Conservation (phyloP, 2,797 vertebrate genomes). For the Xiphorhynchus erythropygius region DNA sequence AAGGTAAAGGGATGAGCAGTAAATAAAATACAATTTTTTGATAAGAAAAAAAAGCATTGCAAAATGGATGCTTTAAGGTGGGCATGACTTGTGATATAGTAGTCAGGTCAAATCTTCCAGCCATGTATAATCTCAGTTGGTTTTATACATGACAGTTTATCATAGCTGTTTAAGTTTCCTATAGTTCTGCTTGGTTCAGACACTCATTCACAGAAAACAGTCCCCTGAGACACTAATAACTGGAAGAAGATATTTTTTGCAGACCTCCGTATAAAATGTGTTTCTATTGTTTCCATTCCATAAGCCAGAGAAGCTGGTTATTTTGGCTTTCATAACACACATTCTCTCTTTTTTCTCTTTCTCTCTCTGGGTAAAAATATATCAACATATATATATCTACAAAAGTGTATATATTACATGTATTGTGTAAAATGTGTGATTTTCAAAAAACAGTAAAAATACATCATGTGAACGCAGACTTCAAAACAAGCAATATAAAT, state of each 20-base stretch:
- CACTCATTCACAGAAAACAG: neutral
- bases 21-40: neutral
- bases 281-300: neutral
- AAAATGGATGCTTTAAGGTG: neutral
- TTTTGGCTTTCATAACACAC: neutral
- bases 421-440: neutral
- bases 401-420: neutral
- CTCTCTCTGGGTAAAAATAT: neutral
- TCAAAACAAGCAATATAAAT: neutral
- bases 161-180: neutral
- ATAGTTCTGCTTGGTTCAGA: neutral
- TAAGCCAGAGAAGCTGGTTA: neutral
- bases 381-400: too few relatives aligned
- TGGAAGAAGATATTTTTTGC: neutral
- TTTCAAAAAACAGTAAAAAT: neutral
- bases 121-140: neutral
- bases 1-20: neutral
- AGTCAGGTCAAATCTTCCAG: neutral
- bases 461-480: neutral
- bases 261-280: neutral
- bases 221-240: neutral
- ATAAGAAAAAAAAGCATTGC: neutral
- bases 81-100: accelerated
- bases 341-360: neutral
- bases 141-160: neutral